Evolutionary conservation across 2,797 vertebrate species (phyloP), one percentile per base, ranked within the genome.

Genomic region (Hybognathus amarus): DNA sequence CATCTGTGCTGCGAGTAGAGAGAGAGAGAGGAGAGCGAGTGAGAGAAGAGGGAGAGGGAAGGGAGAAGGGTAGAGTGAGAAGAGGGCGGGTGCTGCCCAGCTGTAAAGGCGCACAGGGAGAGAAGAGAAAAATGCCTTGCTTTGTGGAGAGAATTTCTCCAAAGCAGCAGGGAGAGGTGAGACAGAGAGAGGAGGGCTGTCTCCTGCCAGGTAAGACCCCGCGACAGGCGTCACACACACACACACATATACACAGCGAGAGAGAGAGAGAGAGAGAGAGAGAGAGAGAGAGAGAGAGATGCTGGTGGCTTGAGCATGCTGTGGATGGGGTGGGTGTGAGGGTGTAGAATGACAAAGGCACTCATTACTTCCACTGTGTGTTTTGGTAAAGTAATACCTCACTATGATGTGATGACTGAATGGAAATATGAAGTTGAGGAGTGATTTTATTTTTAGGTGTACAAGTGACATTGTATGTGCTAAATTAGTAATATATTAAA

Each of bases 121-220:
- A 94, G 85, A 63, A 85, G 85, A 83, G 86, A 80, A 94, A 95
- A 94, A 95, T 95, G 94, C 94, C 94, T 94, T 95, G 95, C 92
- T 94, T 95, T 93, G 94, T 95, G 92, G 95, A 94, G 92, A 95
- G 94, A 94, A 94, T 95, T 92, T 91, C 92, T 92, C 93, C 94
- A 94, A 93, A 93, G 93, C 93, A 92, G 91, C 94, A 93, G 92
- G 92, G 91, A 94, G 94, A 94, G 93, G 93, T 93, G 94, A 95
- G 93, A 89, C 93, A 91, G 90, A 94, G 91, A 93, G 87, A 91
- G 91, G 88, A 94, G 94, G 94, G 93, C 91, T 89, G 91, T 92
- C 91, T 94, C 91, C 92, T 94, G 91, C 91, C 94, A 95, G 95
- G 95, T 95, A 95, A 95, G 94, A 88, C 91, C 91, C 88, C 54